Evolutionary conservation across 2,113 vertebrate species (phyloP), one percentile per base, ranked within the genome.

Genomic region (Andinoacara biseriatus): DNA sequence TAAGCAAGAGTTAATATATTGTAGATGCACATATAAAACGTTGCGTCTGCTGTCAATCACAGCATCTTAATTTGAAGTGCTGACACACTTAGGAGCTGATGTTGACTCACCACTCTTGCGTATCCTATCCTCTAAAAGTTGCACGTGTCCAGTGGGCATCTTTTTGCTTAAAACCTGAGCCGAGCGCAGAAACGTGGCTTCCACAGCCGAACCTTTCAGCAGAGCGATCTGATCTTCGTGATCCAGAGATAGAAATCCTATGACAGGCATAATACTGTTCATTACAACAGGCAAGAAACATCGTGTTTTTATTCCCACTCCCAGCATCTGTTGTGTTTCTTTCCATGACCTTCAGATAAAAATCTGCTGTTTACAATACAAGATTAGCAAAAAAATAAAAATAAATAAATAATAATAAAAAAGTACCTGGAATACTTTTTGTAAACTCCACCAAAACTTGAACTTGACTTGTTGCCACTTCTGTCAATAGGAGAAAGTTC

Each of bases 381-480:
- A 15, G 13, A 74, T 20, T 40, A 15, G 49, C 5, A n/a, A 67
- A 62, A 60, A 31, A 8, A 69, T 3, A 26, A 26, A 26, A 26
- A 26, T 26, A 26, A 26, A 26, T 26, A 26, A 26, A 26, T 26
- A 26, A 26, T 26, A 2, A 69, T 95, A 97, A 72, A 60, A 7
- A 9, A 69, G 62, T 96, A 98, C 97, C 98, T 97, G 98, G 98
- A 79, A 99, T 96, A 77, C 96, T 98, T 95, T 99, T 99, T 14
- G 98, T 99, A 94, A 99, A 99, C 94, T 99, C 98, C 84, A 99
- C 98, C 56, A 99, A 96, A 77, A 99, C 96, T 86, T 99, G 97
- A 60, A 99, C 98, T 22, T 99, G 98, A 94, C 93, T 99, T 18
- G 98, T 99, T 78, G 98, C 98, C 96, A 99, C 97, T 94, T 99